A percentile compares a stretch with the other conserved stretches of the same genome.
phyloP scores from a whole-genome alignment of 2,888 invertebrate genomes.

The Oscheius myriophilus region DNA sequence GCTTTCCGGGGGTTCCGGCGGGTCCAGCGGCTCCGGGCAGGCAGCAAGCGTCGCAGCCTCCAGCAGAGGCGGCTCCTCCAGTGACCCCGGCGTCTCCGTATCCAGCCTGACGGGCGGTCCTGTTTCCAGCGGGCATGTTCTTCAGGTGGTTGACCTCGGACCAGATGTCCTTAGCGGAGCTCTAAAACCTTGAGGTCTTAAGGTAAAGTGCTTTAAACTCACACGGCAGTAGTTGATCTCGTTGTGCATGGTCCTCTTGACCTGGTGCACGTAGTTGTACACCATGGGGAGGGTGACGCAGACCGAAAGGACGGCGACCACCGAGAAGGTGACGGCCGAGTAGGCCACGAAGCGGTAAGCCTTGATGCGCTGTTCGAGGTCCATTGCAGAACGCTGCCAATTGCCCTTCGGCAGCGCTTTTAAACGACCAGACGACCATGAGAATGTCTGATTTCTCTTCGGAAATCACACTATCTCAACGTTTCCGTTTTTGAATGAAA shows the following conservation, averaged over 20 bases:
- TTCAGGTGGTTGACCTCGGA: slow-evolving; percentile 29
- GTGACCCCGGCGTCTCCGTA: slow-evolving; percentile 30
- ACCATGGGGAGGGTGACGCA: slow-evolving; percentile 28
- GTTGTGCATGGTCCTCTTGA: slow-evolving; percentile 66
- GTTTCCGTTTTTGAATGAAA: no score
- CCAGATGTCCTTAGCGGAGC: slow-evolving; percentile 32
- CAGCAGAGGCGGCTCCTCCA: slow-evolving; percentile 42
- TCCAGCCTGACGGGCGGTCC: slow-evolving; percentile 36
- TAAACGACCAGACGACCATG: no score
- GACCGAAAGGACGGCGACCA: slow-evolving; percentile 27
- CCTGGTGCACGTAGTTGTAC: slow-evolving; percentile 42
- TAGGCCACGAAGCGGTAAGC: slow-evolving; percentile 30
- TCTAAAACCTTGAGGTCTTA: neutral
- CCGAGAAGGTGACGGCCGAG: slow-evolving; percentile 28
- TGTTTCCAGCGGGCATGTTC: slow-evolving; percentile 30
- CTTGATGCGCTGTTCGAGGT: slow-evolving; percentile 16
- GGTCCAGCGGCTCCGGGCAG: slow-evolving; percentile 58
- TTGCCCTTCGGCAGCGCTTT: no score
- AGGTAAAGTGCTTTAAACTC: no score
- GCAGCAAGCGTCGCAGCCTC: slow-evolving; percentile 65
- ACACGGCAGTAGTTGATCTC: slow-evolving; percentile 64
- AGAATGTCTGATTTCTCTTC: no score
- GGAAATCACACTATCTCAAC: no score
- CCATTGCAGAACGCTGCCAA: no score
- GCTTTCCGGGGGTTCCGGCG: slow-evolving; percentile 56